Percentiles rank a stretch among this genome's conserved stretches.
These are phyloP conservation scores for Fistularia tabacaria DNA, from an alignment of 2,797 vertebrate species.

Conservation along the genomic window DNA sequence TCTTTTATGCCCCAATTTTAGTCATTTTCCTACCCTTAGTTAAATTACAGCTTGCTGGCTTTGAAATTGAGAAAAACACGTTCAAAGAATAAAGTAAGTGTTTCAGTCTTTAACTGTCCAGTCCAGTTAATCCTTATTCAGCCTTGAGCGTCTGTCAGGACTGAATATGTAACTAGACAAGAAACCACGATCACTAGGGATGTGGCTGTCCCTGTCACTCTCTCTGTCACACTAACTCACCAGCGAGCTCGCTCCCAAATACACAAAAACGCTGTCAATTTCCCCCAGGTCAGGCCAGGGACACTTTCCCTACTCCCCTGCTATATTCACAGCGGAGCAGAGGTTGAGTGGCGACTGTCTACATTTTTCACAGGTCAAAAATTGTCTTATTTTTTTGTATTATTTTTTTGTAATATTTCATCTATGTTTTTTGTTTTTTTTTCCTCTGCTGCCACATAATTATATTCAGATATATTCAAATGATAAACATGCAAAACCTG, in stretches of 20 bases:
- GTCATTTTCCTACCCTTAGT: neutral
- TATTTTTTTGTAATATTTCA: conserved; percentile 1
- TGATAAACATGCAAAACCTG: too few relatives aligned
- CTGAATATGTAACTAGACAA: conserved; percentile 63
- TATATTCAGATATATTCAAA: too few relatives aligned
- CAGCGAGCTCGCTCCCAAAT: conserved; percentile 3
- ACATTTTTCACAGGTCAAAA: conserved; percentile 19
- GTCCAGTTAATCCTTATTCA: conserved; percentile 48
- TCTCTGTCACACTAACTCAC: conserved; percentile 49
- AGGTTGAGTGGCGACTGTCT: conserved; percentile 41
- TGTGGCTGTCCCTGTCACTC: conserved; percentile 57
- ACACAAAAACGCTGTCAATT: conserved; percentile 37
- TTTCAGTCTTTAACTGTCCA: conserved; percentile 31
- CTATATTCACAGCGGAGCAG: conserved; percentile 32
- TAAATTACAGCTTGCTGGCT: neutral
- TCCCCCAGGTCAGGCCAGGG: conserved; percentile 53
- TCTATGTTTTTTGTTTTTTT: neutral
- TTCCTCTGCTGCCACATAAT: too few relatives aligned
- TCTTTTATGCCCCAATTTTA: neutral
- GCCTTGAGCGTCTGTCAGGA: conserved; percentile 47
- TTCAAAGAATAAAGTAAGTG: conserved; percentile 2
- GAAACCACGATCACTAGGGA: conserved; percentile 55
- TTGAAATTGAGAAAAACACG: neutral
- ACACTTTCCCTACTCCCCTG: conserved; percentile 29
- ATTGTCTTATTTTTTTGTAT: conserved; percentile 18